Percentiles rank a stretch among this genome's conserved stretches.
These are phyloP conservation scores for Xiphophorus maculatus DNA, from an alignment of 2,113 vertebrate genomes.

Conservation along the genomic window DNA sequence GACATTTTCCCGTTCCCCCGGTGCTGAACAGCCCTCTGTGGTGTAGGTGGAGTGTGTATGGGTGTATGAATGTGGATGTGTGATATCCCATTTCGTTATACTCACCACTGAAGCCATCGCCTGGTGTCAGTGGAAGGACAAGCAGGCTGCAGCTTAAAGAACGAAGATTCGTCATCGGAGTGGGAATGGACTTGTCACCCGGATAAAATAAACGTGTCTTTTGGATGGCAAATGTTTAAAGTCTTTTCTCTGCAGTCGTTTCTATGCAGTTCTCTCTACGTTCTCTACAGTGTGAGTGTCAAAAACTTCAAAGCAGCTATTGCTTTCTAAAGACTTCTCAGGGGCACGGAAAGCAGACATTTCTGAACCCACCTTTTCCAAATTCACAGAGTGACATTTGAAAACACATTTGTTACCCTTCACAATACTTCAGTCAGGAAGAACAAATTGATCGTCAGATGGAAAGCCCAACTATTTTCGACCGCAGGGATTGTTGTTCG, in stretches of 20 bases:
- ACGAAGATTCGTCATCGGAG: not conserved
- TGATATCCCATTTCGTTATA: conserved; percentile 40
- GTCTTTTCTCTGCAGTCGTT: no score
- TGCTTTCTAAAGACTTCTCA: conserved; percentile 18
- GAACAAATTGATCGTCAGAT: conserved; percentile 35
- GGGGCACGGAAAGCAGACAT: not conserved
- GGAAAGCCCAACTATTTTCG: conserved; percentile 6
- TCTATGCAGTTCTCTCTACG: no score
- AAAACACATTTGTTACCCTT: conserved; percentile 21
- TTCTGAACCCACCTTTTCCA: not conserved
- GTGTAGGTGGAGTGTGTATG: conserved; percentile 47
- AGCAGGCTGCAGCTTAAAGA: conserved; percentile 31
- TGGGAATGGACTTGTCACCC: not conserved
- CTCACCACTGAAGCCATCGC: conserved; percentile 1
- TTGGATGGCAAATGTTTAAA: conserved; percentile 22
- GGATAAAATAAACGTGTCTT: conserved; percentile 21
- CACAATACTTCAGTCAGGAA: conserved; percentile 10
- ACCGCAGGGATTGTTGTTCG: conserved; percentile 21
- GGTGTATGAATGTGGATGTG: conserved; percentile 32
- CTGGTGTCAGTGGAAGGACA: conserved; percentile 28
- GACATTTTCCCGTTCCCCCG: conserved; percentile 50
- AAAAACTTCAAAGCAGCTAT: not conserved
- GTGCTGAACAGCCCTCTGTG: conserved; percentile 29
- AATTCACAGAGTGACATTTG: conserved; percentile 4
- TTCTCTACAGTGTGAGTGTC: not conserved